phyloP scores from a whole-genome alignment of 2,113 vertebrate species.

The Odocoileus virginianus region DNA sequence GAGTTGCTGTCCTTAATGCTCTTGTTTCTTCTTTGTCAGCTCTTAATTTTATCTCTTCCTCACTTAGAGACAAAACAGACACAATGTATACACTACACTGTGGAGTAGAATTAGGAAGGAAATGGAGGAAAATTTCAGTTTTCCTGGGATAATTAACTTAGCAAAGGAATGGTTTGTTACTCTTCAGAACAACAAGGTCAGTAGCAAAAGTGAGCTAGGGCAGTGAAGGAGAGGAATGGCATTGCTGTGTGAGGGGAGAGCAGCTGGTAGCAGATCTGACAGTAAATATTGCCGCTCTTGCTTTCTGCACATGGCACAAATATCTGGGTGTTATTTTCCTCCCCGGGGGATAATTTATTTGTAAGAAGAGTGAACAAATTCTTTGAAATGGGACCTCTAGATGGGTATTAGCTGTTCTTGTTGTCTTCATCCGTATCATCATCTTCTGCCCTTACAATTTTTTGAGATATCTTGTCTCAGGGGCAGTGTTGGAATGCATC shows the following conservation, averaged over 20 bases:
- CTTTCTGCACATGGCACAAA: background rate
- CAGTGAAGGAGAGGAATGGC: background rate
- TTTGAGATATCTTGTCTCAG: background rate
- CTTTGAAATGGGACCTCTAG: background rate
- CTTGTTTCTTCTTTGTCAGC: background rate
- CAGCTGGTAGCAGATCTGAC: background rate
- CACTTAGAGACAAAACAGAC: background rate
- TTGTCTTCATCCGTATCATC: background rate
- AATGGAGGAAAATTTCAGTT: background rate
- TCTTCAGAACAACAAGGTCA: background rate
- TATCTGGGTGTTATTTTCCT: background rate
- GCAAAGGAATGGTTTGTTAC: background rate
- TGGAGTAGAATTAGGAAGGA: background rate
- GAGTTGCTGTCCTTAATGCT: background rate
- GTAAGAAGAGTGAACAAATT: background rate
- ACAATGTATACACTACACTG: accelerated
- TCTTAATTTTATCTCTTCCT: background rate
- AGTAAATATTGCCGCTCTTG: background rate
- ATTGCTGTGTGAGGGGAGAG: background rate
- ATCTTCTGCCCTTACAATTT: background rate
- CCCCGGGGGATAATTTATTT: background rate
- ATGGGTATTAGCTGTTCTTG: background rate
- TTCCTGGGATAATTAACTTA: constrained; percentile 26
- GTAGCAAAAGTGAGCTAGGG: background rate
- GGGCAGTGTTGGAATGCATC: background rate